A percentile compares a stretch with the other conserved stretches of the same genome.
These are phyloP conservation scores for Drosophila seguyi DNA, from an alignment of 1,140 invertebrate genomes.

Conservation along the genomic window DNA sequence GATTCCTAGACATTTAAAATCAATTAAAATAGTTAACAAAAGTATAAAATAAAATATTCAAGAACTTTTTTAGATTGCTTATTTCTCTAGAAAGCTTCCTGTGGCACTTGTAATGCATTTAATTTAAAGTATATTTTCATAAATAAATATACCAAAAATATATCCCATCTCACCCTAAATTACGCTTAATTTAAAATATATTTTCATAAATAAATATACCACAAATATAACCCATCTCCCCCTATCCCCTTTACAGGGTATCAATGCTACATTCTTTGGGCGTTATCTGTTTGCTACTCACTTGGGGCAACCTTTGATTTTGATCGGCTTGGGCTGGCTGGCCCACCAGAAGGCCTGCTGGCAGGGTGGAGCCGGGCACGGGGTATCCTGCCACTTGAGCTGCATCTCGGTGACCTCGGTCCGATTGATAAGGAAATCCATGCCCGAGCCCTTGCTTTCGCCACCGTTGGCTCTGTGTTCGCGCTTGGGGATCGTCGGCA, in stretches of 20 bases:
- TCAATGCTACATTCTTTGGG: constrained; percentile 19
- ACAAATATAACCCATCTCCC: not conserved
- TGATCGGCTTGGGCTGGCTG: constrained; percentile 77
- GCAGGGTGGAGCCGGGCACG: constrained; percentile 76
- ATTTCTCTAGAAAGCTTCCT: no score
- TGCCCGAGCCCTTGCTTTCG: constrained; percentile 35
- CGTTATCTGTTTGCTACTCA: constrained; percentile 51
- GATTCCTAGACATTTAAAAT: no score
- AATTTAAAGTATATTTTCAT: no score
- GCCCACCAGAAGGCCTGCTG: constrained; percentile 82
- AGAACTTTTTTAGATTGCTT: no score
- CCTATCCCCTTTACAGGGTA: not conserved
- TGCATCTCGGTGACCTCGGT: constrained; percentile 80
- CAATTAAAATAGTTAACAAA: no score
- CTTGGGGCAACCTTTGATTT: constrained; percentile 81
- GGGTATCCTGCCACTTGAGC: constrained; percentile 73
- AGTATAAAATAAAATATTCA: no score
- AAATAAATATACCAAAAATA: no score
- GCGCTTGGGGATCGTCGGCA: constrained; percentile 78
- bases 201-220: no score
- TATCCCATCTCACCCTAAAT: no score
- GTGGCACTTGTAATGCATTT: no score
- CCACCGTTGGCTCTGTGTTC: constrained; percentile 46
- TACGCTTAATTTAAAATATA: no score
- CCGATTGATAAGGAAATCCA: constrained; percentile 70